These are phyloP conservation scores for Protobothrops mucrosquamatus DNA, from an alignment of 2,113 vertebrate species.

Conservation along the genomic window DNA sequence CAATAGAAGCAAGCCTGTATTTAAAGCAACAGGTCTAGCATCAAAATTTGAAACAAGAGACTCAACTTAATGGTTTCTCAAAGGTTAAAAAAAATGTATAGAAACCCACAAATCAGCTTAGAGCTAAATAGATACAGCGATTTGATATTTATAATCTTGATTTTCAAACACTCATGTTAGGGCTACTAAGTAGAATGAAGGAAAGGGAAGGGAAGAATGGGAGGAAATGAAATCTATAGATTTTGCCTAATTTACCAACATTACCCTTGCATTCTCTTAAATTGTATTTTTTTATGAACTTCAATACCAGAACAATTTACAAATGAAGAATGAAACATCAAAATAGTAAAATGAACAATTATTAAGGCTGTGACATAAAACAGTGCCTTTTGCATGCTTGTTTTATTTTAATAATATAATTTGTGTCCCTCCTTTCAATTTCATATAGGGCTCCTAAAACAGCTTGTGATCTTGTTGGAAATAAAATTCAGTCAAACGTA, in stretches of 20 bases:
- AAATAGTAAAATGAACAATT: not conserved
- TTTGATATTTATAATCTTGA: not conserved
- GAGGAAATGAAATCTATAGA: not conserved
- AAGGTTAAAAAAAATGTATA: not conserved
- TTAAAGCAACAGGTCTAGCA: not conserved
- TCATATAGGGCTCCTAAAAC: not conserved
- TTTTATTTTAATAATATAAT: not conserved
- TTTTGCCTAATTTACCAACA: not conserved
- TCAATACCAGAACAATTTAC: not conserved
- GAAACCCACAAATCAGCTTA: not conserved
- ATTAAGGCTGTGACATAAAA: not conserved
- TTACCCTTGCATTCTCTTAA: not conserved
- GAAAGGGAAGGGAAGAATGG: not conserved
- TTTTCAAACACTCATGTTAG: not conserved
- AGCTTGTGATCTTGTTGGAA: not conserved
- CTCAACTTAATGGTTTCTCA: not conserved
- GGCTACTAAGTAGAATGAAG: not conserved
- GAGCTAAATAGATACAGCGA: not conserved
- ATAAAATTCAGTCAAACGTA: not conserved
- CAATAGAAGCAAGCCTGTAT: not conserved
- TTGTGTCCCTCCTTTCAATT: not conserved
- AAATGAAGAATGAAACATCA: not conserved
- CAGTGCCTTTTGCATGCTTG: not conserved
- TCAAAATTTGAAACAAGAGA: not conserved
- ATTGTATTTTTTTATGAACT: not conserved